Evolutionary conservation across 1,140 invertebrate genomes (phyloP), one percentile per base, ranked within the genome.

Genomic region (Meloidogyne floridensis): DNA sequence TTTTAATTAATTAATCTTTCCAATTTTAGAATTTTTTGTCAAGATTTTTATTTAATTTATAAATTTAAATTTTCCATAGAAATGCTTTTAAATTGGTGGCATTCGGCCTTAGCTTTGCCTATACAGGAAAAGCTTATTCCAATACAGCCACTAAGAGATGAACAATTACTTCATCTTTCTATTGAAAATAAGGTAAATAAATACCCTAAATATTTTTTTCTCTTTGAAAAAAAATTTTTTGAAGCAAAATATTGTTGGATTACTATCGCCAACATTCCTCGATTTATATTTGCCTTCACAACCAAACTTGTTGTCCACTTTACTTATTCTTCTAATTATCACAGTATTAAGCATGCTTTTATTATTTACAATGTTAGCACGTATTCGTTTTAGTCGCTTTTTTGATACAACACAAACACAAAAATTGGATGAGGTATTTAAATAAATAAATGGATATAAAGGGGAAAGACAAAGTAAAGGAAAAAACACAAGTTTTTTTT

Each of bases 271-370:
- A 65, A 65, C 59, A 7, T 65, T 65, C n/a, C 18, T 74, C 15
- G 72, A 74, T 54, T n/a, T 54, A 54, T 74, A 74, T 54, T 54
- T 74, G 15, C 72, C 72, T 54, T 74, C 72, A 54, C 72, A 74
- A 8, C 72, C 72, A 54, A 74, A 74, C n/a, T 18, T 74, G 72
- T 18, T 74, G 72, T 74, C 43, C 72, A 54, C 72, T 54, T 47
- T 74, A 47, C 72, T 74, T 47, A 47, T 74, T n/a, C 18, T 74
- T 54, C 20, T 47, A 47, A 54, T 74, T 74, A 6, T 18, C 43
- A 54, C 43, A 74, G 72, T 74, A 47, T 54, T 74, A 47, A 51
- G 72, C 18, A 47, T 74, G 15, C 72, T 74, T 47, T 47, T 54
- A 54, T 54, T 74, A 54, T 54, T 74, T 54, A 74, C 59, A 65